phyloP scores from a whole-genome alignment of 2,797 vertebrate species.

The Tokudaia tokunoshimensis region DNA sequence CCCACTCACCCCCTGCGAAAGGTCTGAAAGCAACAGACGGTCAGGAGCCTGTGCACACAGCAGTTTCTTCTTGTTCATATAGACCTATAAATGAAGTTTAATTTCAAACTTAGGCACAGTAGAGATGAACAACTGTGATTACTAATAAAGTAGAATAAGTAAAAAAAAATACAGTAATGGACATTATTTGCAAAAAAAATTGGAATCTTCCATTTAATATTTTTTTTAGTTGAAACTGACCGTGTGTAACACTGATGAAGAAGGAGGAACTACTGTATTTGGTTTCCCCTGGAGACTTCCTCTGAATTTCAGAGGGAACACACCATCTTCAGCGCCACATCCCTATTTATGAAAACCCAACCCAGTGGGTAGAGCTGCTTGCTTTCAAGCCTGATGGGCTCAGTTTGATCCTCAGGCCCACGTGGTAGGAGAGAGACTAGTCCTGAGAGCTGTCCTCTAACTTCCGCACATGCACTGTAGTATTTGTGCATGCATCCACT shows the following conservation, averaged over 20 bases:
- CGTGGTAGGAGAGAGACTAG: background rate
- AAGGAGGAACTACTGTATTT: background rate
- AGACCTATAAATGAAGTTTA: background rate
- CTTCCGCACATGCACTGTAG: background rate
- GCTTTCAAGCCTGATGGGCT: background rate
- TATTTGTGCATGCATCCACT: background rate
- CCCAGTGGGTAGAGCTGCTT: background rate
- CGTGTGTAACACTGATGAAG: background rate
- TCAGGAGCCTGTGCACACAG: no score
- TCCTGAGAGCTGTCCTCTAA: background rate
- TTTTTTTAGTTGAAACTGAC: background rate
- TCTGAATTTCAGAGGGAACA: background rate
- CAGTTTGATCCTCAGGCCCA: background rate
- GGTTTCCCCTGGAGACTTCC: background rate
- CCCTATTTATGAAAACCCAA: background rate
- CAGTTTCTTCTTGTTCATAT: background rate
- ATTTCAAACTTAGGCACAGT: background rate
- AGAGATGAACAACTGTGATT: background rate
- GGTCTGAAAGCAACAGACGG: background rate
- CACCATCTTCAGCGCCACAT: background rate
- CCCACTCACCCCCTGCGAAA: background rate
- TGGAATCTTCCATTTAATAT: background rate
- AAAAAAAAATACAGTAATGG: background rate
- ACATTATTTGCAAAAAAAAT: background rate
- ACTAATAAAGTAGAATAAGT: background rate